Conservation (phyloP, 1,140 invertebrate species). For the Rhynchophorus ferrugineus region DNA sequence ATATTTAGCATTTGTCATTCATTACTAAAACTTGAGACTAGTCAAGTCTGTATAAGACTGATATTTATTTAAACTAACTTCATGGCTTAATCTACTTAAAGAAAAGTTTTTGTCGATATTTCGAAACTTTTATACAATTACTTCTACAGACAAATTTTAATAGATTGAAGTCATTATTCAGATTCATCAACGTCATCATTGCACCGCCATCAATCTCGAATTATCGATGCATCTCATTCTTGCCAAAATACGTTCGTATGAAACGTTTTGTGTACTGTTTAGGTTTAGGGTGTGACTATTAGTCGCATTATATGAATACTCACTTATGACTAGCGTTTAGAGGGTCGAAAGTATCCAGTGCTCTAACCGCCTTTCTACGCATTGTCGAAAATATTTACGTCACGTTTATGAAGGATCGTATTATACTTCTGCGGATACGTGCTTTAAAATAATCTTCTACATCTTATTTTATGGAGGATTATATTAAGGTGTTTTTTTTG, state of each 20-base stretch:
- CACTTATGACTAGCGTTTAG: no score
- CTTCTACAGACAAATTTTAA: neutral
- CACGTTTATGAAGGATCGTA: no score
- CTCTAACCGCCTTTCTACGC: no score
- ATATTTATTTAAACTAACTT: constrained; percentile 11
- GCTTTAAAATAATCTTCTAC: no score
- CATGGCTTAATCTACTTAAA: neutral
- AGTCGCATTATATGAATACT: no score
- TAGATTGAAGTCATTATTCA: neutral
- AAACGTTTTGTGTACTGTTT: neutral
- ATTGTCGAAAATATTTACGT: no score
- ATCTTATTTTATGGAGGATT: no score
- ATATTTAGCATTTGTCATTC: neutral
- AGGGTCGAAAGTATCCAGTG: no score
- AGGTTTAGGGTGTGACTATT: no score
- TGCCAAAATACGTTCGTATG: neutral
- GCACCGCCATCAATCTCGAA: neutral
- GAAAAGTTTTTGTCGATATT: neutral
- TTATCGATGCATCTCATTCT: neutral
- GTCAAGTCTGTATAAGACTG: constrained; percentile 11
- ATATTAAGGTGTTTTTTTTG: no score
- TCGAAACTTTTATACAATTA: no score
- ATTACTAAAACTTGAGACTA: constrained; percentile 8
- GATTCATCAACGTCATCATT: neutral
- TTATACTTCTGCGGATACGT: no score